phyloP scores from a whole-genome alignment of 2,113 vertebrate genomes.

The Lophius piscatorius region DNA sequence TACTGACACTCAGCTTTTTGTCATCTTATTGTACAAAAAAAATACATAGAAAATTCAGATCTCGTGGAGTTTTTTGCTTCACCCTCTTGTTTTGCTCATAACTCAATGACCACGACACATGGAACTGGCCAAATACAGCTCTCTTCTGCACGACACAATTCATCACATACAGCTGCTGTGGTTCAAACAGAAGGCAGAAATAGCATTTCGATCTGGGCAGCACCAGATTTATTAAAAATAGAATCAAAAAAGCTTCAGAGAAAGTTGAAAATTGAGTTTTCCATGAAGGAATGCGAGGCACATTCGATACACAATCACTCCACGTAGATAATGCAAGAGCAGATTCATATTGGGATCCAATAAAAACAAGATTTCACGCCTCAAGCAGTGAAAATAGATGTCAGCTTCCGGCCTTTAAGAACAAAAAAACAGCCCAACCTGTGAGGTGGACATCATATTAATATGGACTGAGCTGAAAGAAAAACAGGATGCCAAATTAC shows the following conservation, averaged over 20 bases:
- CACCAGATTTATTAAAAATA: not conserved
- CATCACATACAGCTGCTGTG: conserved; percentile 28
- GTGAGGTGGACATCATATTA: not conserved
- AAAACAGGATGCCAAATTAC: conserved; percentile 22
- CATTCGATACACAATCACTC: conserved; percentile 1
- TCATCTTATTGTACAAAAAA: conserved; percentile 2
- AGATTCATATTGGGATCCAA: not conserved
- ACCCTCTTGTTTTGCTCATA: conserved; percentile 8
- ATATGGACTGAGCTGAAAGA: conserved; percentile 10
- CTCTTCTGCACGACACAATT: conserved; percentile 2
- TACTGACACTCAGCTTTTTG: conserved; percentile 14
- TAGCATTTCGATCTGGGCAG: conserved; percentile 4
- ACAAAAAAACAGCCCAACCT: not conserved
- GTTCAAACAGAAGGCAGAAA: conserved; percentile 24
- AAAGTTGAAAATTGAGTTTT: conserved; percentile 24
- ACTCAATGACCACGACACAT: conserved; percentile 14
- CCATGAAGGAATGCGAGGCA: not conserved
- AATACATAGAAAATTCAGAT: conserved; percentile 6
- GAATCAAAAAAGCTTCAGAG: not conserved
- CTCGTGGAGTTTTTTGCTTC: conserved; percentile 18
- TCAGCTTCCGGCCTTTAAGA: conserved; percentile 11
- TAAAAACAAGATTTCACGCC: conserved; percentile 16
- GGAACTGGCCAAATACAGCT: conserved; percentile 10
- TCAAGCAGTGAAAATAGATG: conserved; percentile 23
- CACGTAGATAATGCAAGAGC: conserved; percentile 6